Evolutionary conservation across 2,797 vertebrate species (phyloP), one percentile per base, ranked within the genome.

Genomic region (Anableps anableps): DNA sequence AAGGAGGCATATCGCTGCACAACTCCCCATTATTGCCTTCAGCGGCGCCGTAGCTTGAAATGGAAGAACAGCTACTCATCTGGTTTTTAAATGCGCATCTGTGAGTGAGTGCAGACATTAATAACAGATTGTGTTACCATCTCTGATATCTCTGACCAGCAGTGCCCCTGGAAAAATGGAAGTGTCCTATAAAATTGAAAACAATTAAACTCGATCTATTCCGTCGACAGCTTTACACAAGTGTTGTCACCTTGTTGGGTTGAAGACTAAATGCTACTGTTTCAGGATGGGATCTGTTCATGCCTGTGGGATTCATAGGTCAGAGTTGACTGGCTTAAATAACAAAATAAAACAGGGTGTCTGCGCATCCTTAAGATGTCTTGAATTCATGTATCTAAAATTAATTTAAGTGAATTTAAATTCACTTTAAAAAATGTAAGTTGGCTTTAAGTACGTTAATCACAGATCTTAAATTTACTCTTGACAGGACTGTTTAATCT

Each of bases 181-280:
- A 86, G 74, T 71, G 85, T 72, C 85, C 77, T 72, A 81, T 90
- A 91, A 93, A 91, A 92, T 86, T 85, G 76, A 62, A 90, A 92
- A 86, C 91, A 92, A 91, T 93, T 91, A 90, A 93, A 93, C 71
- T 77, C 82, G 83, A 87, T 91, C 85, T 47, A 83, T 89, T 92
- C 83, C 86, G 77, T 91, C 71, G 55, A 75, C 80, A 89, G 80
- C 82, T 86, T 41, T 74, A 81, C 81, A 51, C 75, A 17, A 78
- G 85, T 75, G 83, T 88, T 77, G 85, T 88, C 83, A 58, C 83
- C 77, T 82, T 0, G 78, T 78, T 82, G 87, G 86, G 90, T 79
- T 74, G 74, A 77, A 29, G 0, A 50, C 29, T 72, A 77, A 86
- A 86, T 60, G 87, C 85, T 85, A 79, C 87, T 80, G 84, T 58